Evolutionary conservation across 1,140 invertebrate genomes (phyloP), one percentile per base, ranked within the genome.

Genomic region (Lithobius niger): DNA sequence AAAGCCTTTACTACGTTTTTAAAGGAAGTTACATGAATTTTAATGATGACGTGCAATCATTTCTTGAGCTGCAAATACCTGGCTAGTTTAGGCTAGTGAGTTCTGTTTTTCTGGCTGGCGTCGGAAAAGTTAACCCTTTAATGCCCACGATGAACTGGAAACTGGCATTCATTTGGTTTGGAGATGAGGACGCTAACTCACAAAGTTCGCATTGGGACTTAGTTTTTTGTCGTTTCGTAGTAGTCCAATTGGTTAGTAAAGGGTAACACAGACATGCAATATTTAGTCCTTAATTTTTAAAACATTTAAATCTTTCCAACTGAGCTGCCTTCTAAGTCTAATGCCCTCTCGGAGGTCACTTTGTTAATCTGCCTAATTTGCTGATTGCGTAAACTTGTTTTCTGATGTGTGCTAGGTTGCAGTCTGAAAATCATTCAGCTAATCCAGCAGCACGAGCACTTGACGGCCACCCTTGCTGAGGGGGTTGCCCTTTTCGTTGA

Each of bases 341-440:
- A n/a, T 6, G 31, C 6, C 31, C 6, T 6, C 6, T 10, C n/a
- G 31, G n/a, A 36, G 6, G n/a, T 36, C 6, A 36, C 31, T 36
- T 36, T n/a, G 6, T 36, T n/a, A 10, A n/a, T n/a, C n/a, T 36
- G 6, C 31, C 31, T 10, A 6, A 10, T 36, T 36, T 36, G 6
- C 31, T 36, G 31, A 10, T 10, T 36, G 31, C 6, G 31, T 36
- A 10, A n/a, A 6, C 6, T 10, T 36, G 31, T 15, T n/a, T 51
- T 27, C 16, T 51, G 18, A 18, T 51, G 2, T 54, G 15, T 48
- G 21, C 24, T 25, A 55, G 54, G 45, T 31, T 36, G 43, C 24
- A 36, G 44, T 36, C 16, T 55, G 2, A 55, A 55, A 36, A 50
- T 55, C 19, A 36, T 55, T n/a, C 54, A 55, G 25, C 21, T 55